phyloP scores from a whole-genome alignment of 92 coral and sea anemone genomes.

The Chrysogorgia sp. region DNA sequence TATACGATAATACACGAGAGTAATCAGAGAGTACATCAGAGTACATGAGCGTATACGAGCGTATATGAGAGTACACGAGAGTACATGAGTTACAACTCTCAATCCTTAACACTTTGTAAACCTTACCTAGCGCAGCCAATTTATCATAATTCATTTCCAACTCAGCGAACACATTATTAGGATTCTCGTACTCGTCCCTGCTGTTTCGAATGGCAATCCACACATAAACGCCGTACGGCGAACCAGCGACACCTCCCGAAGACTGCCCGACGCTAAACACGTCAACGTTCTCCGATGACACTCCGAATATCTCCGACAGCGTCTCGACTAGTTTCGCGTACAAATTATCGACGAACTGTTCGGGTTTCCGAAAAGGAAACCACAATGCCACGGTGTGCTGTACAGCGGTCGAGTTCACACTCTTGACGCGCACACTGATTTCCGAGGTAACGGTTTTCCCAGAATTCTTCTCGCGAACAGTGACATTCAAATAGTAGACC shows the following conservation, averaged over 20 bases:
- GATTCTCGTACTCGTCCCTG: slow-evolving; percentile 34
- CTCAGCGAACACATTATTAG: slow-evolving; percentile 41
- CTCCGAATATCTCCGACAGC: slow-evolving; percentile 11
- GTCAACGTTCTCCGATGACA: slow-evolving; percentile 12
- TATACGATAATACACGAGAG: too few species aligned
- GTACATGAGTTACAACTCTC: too few species aligned
- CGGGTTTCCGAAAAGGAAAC: slow-evolving; percentile 46
- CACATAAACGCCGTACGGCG: slow-evolving; percentile 64
- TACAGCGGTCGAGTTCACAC: slow-evolving; percentile 66
- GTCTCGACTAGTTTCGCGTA: slow-evolving; percentile 7
- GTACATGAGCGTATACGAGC: neutral
- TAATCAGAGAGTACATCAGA: too few species aligned
- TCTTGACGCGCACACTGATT: slow-evolving; percentile 63
- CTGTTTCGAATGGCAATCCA: slow-evolving; percentile 57
- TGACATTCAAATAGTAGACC: slow-evolving; percentile 55
- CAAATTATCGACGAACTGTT: slow-evolving; percentile 44
- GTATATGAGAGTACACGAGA: too few species aligned
- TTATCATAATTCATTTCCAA: slow-evolving; percentile 46
- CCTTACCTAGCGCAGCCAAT: slow-evolving; percentile 65
- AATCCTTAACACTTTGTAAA: neutral
- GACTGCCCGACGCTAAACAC: slow-evolving; percentile 29
- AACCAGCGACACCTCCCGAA: slow-evolving; percentile 30
- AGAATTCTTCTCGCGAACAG: slow-evolving; percentile 61
- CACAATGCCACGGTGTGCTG: slow-evolving; percentile 72
- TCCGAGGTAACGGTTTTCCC: slow-evolving; percentile 67